Evolutionary conservation across 2,797 vertebrate species (phyloP).

Genomic region (Decapterus maruadsi): DNA sequence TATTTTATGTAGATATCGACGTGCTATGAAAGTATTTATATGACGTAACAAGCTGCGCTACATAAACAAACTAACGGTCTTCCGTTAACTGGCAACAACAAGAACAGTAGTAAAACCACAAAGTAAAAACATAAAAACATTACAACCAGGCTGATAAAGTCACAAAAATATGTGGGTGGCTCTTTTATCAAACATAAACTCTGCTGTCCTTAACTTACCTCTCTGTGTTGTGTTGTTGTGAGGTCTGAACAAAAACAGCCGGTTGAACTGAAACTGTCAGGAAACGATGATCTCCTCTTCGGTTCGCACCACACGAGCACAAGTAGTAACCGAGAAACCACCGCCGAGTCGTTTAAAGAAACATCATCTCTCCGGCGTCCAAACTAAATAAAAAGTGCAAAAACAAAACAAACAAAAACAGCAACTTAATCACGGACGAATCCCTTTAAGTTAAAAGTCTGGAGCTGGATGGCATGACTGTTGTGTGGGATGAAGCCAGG

Average conservation of each 20-base stretch:
- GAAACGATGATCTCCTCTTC: conserved; percentile 31
- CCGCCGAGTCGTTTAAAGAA: neutral
- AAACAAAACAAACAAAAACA: neutral
- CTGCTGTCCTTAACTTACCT: conserved; percentile 41
- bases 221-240: neutral
- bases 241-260: conserved; percentile 22
- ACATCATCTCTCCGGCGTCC: neutral
- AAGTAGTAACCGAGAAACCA: no score
- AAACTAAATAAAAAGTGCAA: neutral
- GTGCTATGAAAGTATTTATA: neutral
- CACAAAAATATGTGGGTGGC: no score
- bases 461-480: neutral
- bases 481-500: neutral
- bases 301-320: neutral
- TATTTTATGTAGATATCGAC: no score
- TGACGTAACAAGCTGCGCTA: neutral
- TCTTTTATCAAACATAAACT: no score
- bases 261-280: conserved; percentile 6
- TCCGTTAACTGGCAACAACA: conserved; percentile 20
- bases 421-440: neutral
- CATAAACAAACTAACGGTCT: neutral
- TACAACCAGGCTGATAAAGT: neutral
- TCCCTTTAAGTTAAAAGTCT: neutral
- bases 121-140: no score
- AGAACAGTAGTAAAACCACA: neutral